phyloP scores from a whole-genome alignment of 2,797 vertebrate species.

The Apodemus agrarius region DNA sequence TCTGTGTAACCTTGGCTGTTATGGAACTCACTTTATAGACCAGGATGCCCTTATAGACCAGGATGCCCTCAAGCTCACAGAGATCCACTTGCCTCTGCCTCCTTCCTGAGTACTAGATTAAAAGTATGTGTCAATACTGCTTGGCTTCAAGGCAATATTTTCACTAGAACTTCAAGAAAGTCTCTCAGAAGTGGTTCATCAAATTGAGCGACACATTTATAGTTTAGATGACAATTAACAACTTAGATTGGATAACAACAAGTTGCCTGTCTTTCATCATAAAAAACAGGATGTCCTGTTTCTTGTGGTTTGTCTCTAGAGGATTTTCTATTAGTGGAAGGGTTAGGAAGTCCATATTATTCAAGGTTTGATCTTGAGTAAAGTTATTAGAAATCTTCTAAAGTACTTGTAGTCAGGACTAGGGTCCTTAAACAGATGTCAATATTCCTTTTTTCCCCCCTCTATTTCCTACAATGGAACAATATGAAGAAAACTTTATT shows the following conservation, averaged over 20 bases:
- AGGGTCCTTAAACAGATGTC: background rate
- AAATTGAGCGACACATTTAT: constrained; percentile 26
- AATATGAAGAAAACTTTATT: constrained; percentile 6
- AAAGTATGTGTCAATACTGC: background rate
- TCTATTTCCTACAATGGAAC: background rate
- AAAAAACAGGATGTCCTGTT: constrained; percentile 69
- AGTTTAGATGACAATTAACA: constrained; percentile 3
- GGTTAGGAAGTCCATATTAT: constrained; percentile 50
- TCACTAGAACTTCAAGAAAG: constrained; percentile 24
- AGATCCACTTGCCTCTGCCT: background rate
- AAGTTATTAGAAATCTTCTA: constrained; percentile 9
- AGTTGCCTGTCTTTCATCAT: constrained; percentile 29
- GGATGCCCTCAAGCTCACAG: background rate
- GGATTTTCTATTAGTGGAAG: constrained; percentile 52
- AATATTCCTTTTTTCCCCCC: background rate
- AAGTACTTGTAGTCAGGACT: background rate
- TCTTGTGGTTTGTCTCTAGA: constrained; percentile 63
- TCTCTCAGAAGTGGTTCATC: constrained; percentile 9
- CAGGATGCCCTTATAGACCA: background rate
- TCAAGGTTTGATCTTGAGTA: constrained; percentile 57
- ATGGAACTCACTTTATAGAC: background rate
- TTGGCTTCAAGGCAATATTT: background rate
- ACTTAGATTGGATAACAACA: constrained; percentile 31
- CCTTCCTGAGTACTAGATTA: background rate
- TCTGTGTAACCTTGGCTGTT: background rate